These are phyloP conservation scores for Eulithis prunata DNA, from an alignment of 2,888 invertebrate species.

Conservation along the genomic window DNA sequence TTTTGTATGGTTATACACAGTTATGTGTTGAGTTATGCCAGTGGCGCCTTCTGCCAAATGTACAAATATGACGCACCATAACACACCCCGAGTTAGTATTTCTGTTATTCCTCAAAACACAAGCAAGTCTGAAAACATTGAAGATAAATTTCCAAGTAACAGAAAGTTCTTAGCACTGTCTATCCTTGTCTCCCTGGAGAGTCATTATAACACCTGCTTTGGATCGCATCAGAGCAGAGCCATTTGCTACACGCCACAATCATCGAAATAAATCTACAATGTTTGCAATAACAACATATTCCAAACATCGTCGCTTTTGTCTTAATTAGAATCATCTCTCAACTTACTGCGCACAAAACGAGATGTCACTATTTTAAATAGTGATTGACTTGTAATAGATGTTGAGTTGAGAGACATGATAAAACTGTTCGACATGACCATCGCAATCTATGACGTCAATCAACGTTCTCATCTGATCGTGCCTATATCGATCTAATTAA, in stretches of 20 bases:
- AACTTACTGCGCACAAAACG: too few relatives aligned
- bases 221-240: background rate
- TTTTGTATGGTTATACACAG: too few relatives aligned
- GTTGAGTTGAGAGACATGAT: background rate
- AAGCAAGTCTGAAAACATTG: background rate
- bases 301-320: background rate
- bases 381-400: too few relatives aligned
- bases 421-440: background rate
- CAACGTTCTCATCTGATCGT: constrained; percentile 16
- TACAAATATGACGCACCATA: too few relatives aligned
- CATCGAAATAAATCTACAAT: constrained; percentile 5
- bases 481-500: background rate
- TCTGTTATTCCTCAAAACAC: background rate
- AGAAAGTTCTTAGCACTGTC: constrained; percentile 1
- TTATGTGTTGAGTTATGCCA: too few relatives aligned
- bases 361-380: too few relatives aligned
- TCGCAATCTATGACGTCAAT: constrained; percentile 16
- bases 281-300: background rate
- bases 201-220: constrained; percentile 6
- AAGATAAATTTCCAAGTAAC: background rate
- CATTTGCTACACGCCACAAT: constrained; percentile 9
- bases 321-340: too few relatives aligned
- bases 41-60: too few relatives aligned
- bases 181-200: background rate
- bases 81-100: too few relatives aligned